phyloP scores from a whole-genome alignment of 2,797 vertebrate genomes.

The Sylvia borin region DNA sequence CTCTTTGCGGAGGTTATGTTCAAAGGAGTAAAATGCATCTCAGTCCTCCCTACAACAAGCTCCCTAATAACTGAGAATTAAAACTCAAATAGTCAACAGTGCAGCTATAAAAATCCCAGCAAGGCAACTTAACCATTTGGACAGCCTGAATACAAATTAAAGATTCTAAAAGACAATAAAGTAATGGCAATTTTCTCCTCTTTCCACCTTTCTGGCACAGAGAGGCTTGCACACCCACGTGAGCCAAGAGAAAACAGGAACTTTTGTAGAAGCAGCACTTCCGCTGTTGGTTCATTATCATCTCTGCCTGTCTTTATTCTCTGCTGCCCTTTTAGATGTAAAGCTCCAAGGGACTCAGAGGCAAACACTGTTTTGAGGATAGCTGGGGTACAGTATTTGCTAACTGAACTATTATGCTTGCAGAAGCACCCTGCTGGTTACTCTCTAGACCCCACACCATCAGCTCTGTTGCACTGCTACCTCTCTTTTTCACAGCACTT shows the following conservation, averaged over 20 bases:
- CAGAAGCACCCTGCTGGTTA: neutral
- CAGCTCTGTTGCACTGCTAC: neutral
- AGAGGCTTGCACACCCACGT: accelerated
- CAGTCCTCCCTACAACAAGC: neutral
- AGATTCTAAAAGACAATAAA: neutral
- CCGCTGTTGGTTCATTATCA: accelerated
- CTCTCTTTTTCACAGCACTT: neutral
- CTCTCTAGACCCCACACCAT: neutral
- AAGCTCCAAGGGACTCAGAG: neutral
- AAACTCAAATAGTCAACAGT: neutral
- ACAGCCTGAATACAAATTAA: neutral
- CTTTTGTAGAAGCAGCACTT: neutral
- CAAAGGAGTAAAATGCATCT: neutral
- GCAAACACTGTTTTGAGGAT: neutral
- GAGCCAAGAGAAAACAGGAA: neutral
- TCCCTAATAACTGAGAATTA: neutral
- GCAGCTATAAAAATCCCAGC: neutral
- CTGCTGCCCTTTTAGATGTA: neutral
- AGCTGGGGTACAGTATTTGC: neutral
- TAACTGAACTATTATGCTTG: neutral
- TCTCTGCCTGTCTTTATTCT: neutral
- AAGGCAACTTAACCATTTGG: neutral
- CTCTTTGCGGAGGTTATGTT: neutral
- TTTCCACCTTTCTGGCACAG: neutral
- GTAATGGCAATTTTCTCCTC: neutral